phyloP scores from a whole-genome alignment of 2,888 invertebrate species.

The Idaea aversata region DNA sequence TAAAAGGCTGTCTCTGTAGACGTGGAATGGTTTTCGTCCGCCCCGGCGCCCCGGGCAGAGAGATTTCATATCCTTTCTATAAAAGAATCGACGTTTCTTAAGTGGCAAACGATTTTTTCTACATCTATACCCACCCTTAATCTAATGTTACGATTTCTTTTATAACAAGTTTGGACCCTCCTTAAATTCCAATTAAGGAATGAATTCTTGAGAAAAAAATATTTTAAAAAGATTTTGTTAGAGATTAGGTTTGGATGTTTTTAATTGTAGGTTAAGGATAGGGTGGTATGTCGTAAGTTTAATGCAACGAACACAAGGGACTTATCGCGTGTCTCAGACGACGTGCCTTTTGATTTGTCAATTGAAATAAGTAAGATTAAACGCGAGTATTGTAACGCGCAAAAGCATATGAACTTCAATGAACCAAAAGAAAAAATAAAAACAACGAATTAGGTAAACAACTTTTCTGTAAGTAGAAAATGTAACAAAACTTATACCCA shows the following conservation, averaged over 20 bases:
- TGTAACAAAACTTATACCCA: too few relatives aligned
- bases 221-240: not conserved
- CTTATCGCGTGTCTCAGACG: too few relatives aligned
- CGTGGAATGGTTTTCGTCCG: constrained; percentile 9
- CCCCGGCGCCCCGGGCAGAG: constrained; percentile 12
- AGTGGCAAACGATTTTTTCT: constrained; percentile 5
- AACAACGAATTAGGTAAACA: too few relatives aligned
- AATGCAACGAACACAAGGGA: too few relatives aligned
- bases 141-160: constrained; percentile 1
- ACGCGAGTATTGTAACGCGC: too few relatives aligned
- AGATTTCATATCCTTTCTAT: constrained; percentile 19
- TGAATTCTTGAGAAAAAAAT: not conserved
- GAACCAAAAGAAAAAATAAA: too few relatives aligned
- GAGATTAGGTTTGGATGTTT: not conserved
- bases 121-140: constrained; percentile 3
- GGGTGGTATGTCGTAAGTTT: too few relatives aligned
- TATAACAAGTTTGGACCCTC: not conserved
- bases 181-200: not conserved
- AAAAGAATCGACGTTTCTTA: constrained; percentile 7
- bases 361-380: too few relatives aligned
- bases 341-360: too few relatives aligned
- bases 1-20: constrained; percentile 2
- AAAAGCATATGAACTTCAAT: too few relatives aligned
- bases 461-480: too few relatives aligned
- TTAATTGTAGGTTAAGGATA: not conserved